phyloP scores from a whole-genome alignment of 2,113 vertebrate species.

The Pelmatolapia mariae region DNA sequence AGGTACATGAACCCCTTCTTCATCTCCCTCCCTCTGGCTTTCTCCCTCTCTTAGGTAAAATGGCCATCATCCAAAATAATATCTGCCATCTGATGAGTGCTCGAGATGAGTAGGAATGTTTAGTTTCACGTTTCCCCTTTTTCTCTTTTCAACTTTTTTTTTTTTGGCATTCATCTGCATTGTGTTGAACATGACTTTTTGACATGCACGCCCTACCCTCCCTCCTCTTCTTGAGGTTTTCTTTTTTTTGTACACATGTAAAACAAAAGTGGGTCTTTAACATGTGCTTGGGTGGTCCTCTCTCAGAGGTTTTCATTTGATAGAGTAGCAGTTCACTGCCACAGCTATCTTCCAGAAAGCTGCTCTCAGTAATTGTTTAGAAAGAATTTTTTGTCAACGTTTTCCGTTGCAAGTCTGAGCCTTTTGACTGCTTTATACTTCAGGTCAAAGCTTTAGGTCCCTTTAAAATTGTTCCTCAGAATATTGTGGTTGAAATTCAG shows the following conservation, averaged over 20 bases:
- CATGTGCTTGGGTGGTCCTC: constrained; percentile 65
- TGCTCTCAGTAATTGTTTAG: not conserved
- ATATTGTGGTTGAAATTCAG: not conserved
- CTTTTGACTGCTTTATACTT: not conserved
- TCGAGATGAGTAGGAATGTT: constrained; percentile 53
- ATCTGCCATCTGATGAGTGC: constrained; percentile 69
- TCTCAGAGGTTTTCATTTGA: constrained; percentile 39
- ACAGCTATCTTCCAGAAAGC: not conserved
- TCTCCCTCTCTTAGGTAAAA: constrained; percentile 36
- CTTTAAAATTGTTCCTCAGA: not conserved
- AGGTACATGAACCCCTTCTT: constrained; percentile 58
- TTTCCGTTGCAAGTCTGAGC: not conserved
- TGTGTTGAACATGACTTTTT: constrained; percentile 49
- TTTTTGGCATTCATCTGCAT: not conserved
- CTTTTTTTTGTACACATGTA: constrained; percentile 17
- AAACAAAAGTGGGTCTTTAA: constrained; percentile 47
- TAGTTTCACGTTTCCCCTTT: constrained; percentile 39
- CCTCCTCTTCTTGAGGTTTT: not conserved
- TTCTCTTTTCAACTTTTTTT: not conserved
- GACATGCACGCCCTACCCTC: constrained; percentile 24
- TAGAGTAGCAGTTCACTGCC: constrained; percentile 31
- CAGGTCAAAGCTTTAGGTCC: not conserved
- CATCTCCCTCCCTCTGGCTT: constrained; percentile 6
- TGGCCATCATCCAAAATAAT: constrained; percentile 64
- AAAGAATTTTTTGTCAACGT: not conserved